Conservation (phyloP, 1,140 invertebrate species). For the Drosophila burlai region DNA sequence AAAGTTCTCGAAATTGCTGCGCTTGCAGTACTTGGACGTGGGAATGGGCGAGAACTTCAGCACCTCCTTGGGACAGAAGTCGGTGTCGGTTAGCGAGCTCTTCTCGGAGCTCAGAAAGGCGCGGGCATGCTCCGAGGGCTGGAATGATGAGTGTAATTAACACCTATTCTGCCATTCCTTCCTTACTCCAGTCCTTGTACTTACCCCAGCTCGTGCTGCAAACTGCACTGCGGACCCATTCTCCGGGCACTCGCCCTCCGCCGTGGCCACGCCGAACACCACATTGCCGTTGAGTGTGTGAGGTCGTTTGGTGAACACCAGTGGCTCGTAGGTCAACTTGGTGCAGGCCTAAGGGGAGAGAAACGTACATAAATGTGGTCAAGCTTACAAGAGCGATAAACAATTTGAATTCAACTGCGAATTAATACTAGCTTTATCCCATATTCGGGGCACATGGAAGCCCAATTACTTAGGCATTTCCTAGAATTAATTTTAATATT, state of each 20-base stretch:
- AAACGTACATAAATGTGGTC: conserved; percentile 13
- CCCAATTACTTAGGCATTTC: background rate
- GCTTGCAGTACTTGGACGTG: conserved; percentile 79
- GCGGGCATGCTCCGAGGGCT: conserved; percentile 81
- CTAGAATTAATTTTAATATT: background rate
- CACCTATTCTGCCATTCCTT: background rate
- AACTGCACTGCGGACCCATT: conserved; percentile 70
- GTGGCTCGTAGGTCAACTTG: conserved; percentile 75
- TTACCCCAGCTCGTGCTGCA: conserved; percentile 76
- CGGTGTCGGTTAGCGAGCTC: conserved; percentile 73
- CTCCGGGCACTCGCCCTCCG: conserved; percentile 65
- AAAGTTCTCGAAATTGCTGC: conserved; percentile 82
- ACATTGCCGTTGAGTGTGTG: conserved; percentile 78
- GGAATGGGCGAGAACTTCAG: conserved; percentile 83
- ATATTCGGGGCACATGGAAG: background rate
- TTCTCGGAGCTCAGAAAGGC: conserved; percentile 75
- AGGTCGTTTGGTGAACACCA: conserved; percentile 83
- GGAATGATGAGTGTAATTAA: background rate
- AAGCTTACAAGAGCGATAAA: background rate
- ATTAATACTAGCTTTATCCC: background rate
- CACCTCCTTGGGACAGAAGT: conserved; percentile 83
- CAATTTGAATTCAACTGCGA: background rate
- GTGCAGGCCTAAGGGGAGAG: conserved; percentile 66
- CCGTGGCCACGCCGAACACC: conserved; percentile 70
- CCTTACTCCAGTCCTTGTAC: conserved; percentile 5